Evolutionary conservation across 2,113 vertebrate species (phyloP).

Genomic region (Aspiorhynchus laticeps): DNA sequence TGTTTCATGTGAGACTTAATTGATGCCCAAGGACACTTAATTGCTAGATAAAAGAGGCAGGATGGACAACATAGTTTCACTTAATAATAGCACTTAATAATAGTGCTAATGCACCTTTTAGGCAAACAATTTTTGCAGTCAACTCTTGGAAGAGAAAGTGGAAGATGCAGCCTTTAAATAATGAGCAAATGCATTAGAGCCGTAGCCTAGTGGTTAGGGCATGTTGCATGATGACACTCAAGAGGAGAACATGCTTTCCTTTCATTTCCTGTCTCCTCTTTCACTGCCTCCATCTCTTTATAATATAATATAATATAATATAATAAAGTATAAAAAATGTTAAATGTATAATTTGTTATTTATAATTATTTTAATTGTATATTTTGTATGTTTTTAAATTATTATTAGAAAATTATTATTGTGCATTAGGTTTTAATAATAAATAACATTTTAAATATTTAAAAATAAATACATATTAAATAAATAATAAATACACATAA

Average conservation of each 20-base stretch:
- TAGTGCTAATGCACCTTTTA: neutral
- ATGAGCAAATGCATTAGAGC: neutral
- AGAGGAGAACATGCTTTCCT: neutral
- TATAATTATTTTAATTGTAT: too few species aligned
- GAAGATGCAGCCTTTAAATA: conserved; percentile 3
- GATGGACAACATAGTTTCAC: neutral
- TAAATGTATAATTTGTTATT: neutral
- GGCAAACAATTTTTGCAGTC: neutral
- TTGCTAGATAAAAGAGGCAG: conserved; percentile 21
- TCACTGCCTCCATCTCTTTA: neutral
- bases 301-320: neutral
- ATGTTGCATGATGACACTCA: neutral
- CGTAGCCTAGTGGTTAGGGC: neutral
- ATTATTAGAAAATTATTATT: too few species aligned
- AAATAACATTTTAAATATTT: too few species aligned
- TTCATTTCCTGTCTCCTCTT: neutral
- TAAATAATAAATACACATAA: neutral
- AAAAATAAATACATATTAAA: neutral
- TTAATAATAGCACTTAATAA: conserved; percentile 17
- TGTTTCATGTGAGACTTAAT: conserved; percentile 33
- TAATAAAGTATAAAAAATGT: neutral
- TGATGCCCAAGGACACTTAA: conserved; percentile 34
- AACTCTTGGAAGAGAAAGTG: neutral
- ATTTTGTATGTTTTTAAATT: too few species aligned
- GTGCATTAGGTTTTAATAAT: too few species aligned